These are phyloP conservation scores for Condylostylus longicornis DNA, from an alignment of 1,140 invertebrate species.

Conservation along the genomic window DNA sequence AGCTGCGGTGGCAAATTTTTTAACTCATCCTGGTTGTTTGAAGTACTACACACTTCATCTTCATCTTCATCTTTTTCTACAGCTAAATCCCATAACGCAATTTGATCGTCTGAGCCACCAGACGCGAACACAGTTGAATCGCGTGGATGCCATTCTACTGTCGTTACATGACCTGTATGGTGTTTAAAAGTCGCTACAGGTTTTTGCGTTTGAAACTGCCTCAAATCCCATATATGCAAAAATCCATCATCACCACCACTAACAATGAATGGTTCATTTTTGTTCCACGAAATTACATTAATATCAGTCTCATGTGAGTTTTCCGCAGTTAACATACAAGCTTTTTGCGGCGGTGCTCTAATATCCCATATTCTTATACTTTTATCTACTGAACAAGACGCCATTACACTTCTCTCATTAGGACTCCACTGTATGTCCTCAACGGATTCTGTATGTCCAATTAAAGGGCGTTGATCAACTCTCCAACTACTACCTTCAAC, in stretches of 20 bases:
- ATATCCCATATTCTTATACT: conserved; percentile 84
- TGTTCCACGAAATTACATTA: conserved; percentile 97
- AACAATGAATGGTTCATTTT: conserved; percentile 73
- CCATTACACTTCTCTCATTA: conserved; percentile 83
- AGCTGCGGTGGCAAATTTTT: conserved; percentile 83
- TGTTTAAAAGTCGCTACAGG: conserved; percentile 88
- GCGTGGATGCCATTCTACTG: conserved; percentile 90
- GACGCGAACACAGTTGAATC: conserved; percentile 88
- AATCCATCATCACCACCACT: conserved; percentile 94
- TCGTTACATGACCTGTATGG: conserved; percentile 82
- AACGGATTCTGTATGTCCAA: conserved; percentile 81
- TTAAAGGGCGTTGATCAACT: conserved; percentile 75
- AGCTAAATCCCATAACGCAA: conserved; percentile 94
- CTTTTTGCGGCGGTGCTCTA: conserved; percentile 65
- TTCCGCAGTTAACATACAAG: conserved; percentile 78
- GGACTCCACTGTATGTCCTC: conserved; percentile 99
- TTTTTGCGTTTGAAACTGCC: conserved; percentile 65
- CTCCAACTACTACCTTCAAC: conserved; percentile 59
- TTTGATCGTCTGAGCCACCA: conserved; percentile 86
- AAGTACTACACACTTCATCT: conserved; percentile 39
- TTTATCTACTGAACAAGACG: conserved; percentile 90
- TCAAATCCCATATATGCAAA: conserved; percentile 89
- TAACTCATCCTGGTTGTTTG: conserved; percentile 25
- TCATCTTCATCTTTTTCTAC: conserved; percentile 60
- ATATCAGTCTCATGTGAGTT: conserved; percentile 85